phyloP scores from a whole-genome alignment of 2,797 vertebrate species.

The Chelmon rostratus region DNA sequence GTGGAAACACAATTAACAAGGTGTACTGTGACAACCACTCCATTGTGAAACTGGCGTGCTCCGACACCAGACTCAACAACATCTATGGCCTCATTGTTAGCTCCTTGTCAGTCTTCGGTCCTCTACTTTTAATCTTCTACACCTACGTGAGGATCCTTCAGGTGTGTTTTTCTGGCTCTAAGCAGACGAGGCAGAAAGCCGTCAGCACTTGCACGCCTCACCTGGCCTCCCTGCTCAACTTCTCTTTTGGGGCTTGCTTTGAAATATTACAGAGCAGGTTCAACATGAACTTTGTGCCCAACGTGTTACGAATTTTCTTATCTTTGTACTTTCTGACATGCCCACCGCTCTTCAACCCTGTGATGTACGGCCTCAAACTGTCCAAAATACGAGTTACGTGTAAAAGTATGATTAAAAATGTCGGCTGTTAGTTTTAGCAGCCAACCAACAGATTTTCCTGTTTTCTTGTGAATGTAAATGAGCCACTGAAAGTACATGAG shows the following conservation, averaged over 20 bases:
- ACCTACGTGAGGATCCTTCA: neutral
- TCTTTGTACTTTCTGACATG: neutral
- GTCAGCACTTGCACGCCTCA: constrained; percentile 22
- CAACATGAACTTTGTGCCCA: neutral
- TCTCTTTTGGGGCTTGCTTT: neutral
- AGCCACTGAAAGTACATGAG: too few relatives aligned
- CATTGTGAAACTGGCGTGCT: constrained; percentile 16
- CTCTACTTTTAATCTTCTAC: neutral
- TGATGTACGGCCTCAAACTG: neutral
- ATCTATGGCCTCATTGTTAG: neutral
- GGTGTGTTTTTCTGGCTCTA: neutral
- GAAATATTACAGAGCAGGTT: constrained; percentile 22
- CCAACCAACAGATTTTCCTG: neutral
- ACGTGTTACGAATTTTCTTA: neutral
- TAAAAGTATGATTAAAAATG: neutral
- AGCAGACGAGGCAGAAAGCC: constrained; percentile 4
- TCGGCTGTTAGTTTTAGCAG: neutral
- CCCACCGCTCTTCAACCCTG: neutral
- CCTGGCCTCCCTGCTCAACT: constrained; percentile 4
- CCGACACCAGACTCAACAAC: neutral
- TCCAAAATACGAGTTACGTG: neutral
- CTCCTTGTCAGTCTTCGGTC: neutral
- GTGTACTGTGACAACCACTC: constrained; percentile 30
- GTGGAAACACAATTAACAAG: neutral
- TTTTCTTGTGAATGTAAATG: neutral